phyloP scores from a whole-genome alignment of 30 jellyfish, hydroid and myxozoan species.

The Aurelia sp. region DNA sequence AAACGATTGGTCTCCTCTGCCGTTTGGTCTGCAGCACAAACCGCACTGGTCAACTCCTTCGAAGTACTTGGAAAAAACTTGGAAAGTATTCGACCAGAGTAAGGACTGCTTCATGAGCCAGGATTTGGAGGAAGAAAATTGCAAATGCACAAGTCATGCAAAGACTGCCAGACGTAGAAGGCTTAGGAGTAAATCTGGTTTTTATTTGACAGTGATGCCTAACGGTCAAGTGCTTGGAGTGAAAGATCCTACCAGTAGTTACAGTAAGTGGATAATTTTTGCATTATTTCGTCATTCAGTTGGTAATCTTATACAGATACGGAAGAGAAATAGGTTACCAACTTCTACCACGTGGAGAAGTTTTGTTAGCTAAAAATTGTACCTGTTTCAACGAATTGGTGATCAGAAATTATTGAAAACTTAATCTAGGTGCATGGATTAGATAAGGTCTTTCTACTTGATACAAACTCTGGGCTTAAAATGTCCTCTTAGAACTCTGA shows the following conservation, averaged over 20 bases:
- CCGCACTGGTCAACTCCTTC: slow-evolving; percentile 36
- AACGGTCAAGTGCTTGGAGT: slow-evolving; percentile 97
- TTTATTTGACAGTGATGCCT: slow-evolving; percentile 97
- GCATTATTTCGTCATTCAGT: too few species aligned
- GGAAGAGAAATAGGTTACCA: too few species aligned
- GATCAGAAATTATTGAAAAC: too few species aligned
- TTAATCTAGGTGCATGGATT: too few species aligned
- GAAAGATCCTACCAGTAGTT: slow-evolving; percentile 79
- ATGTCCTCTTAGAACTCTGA: too few species aligned
- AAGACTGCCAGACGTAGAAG: slow-evolving; percentile 97
- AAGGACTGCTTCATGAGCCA: slow-evolving; percentile 47
- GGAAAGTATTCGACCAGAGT: slow-evolving; percentile 24
- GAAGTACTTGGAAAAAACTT: slow-evolving; percentile 22
- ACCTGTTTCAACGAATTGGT: too few species aligned
- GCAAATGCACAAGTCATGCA: slow-evolving; percentile 89
- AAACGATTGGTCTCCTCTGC: slow-evolving; percentile 77
- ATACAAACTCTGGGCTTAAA: too few species aligned
- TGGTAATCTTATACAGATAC: too few species aligned
- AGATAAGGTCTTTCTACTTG: too few species aligned
- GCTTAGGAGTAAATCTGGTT: slow-evolving; percentile 93
- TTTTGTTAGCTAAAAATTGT: too few species aligned
- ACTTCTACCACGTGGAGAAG: too few species aligned
- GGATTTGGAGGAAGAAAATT: slow-evolving; percentile 41
- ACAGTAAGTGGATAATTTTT: slow-evolving; percentile 71
- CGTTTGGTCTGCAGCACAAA: slow-evolving; percentile 15